phyloP scores from a whole-genome alignment of 2,113 vertebrate species.

The Ifrita kowaldi region DNA sequence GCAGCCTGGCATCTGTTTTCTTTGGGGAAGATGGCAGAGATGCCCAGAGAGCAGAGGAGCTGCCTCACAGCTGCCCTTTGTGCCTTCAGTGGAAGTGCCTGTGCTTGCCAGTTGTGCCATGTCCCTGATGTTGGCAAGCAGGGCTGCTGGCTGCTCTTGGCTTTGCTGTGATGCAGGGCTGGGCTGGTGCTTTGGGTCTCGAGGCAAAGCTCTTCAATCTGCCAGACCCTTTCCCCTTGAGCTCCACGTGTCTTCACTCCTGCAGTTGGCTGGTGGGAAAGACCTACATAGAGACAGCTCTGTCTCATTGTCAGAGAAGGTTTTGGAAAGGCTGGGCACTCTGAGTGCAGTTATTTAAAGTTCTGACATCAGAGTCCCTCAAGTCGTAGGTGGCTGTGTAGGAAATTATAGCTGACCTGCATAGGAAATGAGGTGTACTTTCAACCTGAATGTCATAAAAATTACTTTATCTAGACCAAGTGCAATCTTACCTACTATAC shows the following conservation, averaged over 20 bases:
- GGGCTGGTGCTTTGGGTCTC: background rate
- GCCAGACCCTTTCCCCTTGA: background rate
- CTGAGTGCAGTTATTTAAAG: background rate
- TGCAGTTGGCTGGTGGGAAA: background rate
- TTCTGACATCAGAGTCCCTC: background rate
- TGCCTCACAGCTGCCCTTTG: background rate
- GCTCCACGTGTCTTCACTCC: accelerated
- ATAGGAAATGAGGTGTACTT: conserved; percentile 27
- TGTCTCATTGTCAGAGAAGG: background rate
- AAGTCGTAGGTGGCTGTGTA: background rate
- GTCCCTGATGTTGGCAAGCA: background rate
- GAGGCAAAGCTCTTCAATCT: background rate
- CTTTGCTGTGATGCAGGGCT: background rate
- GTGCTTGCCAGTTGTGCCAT: background rate
- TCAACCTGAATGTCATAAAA: background rate
- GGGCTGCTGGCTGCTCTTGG: background rate
- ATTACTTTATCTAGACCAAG: background rate
- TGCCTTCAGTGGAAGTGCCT: background rate
- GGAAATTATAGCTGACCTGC: conserved; percentile 38
- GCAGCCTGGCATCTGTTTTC: conserved; percentile 3
- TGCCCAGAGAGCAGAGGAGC: background rate
- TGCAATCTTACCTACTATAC: background rate
- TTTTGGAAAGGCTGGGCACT: background rate
- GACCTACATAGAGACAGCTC: background rate
- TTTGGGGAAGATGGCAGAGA: background rate